Base-by-base conservation (phyloP, 1,140 invertebrate genomes). In the Vanessa tameamea region DNA sequence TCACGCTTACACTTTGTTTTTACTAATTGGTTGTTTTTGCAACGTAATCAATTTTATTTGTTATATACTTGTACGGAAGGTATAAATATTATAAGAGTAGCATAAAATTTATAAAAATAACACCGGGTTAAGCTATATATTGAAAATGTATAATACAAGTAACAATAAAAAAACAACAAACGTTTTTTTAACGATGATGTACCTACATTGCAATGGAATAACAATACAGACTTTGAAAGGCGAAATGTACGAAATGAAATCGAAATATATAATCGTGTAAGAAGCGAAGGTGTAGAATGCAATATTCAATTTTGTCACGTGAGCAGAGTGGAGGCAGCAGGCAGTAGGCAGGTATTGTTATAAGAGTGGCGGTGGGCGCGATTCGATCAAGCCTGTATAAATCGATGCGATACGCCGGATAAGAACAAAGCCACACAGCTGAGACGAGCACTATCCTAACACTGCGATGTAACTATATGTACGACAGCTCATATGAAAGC, bases 371-470 rank as follows among this genome's bases (percentile, higher is more conserved):
- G 76, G 72, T 71, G 78, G 75, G 73, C 72, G 76, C 68, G 72
- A 76, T 73, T 59, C 86, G 85, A 89, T 88, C 84, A 87, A 81
- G 85, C 87, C 82, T 89, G 87, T 83, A 88, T 88, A 87, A 91
- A 91, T 91, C 87, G 86, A 90, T 88, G 83, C 87, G 87, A 89
- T 91, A 87, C 86, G 85, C 80, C 80, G 78, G 81, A 86, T 88
- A 81, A 81, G 84, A 87, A 90, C 87, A 89, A 89, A 89, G 89
- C 87, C 87, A 82, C 84, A 86, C 82, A 69, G 53, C 57, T 57
- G 57, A 69, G 68, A 83, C 78, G 82, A 82, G 82, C 80, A 83
- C 83, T 85, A 84, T 81, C 80, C 20, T 13, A n/a, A 61, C 31
- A 61, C 31, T 61, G 14, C 12, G 57, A n/a, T 11, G 16, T 37